These are phyloP conservation scores for Rhopalosiphum maidis DNA, from an alignment of 1,140 invertebrate genomes.

Conservation along the genomic window DNA sequence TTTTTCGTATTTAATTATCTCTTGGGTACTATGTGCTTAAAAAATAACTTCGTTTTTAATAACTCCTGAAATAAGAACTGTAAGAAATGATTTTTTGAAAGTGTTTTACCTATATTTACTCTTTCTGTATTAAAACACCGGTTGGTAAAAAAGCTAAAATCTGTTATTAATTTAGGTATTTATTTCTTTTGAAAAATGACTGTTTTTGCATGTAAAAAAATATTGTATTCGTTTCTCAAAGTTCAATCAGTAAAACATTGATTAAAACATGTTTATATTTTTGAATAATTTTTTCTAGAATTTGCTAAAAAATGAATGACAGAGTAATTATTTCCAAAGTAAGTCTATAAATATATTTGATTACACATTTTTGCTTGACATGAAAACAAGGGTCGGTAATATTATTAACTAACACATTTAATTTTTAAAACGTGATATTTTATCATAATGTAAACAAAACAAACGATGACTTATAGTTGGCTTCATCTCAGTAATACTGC, in stretches of 20 bases:
- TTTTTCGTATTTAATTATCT: background rate
- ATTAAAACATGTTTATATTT: constrained; percentile 8
- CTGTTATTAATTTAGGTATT: background rate
- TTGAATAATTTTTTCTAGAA: constrained; percentile 42
- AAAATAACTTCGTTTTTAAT: background rate
- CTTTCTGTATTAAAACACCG: too few relatives aligned
- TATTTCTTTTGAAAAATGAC: background rate
- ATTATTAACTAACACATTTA: background rate
- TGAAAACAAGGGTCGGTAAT: constrained; percentile 15
- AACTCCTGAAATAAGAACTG: background rate
- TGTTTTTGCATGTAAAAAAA: background rate
- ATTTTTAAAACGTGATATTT: background rate
- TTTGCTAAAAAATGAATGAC: background rate
- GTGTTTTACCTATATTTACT: too few relatives aligned
- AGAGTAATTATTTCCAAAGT: constrained; percentile 19
- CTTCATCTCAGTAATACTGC: background rate
- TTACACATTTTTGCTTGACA: constrained; percentile 37
- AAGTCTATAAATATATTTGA: constrained; percentile 24
- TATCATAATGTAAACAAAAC: background rate
- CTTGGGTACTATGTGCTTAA: background rate
- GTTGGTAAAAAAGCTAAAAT: background rate
- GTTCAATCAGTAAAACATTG: background rate
- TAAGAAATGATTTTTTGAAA: background rate
- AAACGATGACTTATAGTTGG: background rate
- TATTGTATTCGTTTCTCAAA: background rate